These are phyloP conservation scores for Pantelozetes paolii DNA, from an alignment of 2,888 invertebrate species.

Conservation along the genomic window DNA sequence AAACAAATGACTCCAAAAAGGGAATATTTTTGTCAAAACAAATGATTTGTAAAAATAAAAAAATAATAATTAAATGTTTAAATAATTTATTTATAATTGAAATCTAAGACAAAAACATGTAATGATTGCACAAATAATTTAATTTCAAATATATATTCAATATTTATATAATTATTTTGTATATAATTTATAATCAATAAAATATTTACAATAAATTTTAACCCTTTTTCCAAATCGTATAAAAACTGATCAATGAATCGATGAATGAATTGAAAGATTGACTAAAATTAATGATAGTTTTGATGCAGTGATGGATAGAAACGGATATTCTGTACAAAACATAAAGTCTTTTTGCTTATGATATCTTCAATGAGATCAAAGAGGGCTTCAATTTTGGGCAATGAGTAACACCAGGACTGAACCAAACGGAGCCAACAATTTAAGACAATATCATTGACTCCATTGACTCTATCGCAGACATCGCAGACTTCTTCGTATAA, in stretches of 20 bases:
- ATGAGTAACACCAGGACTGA: conserved; percentile 25
- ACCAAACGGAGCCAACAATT: conserved; percentile 29
- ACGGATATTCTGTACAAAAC: neutral
- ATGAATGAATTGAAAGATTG: neutral
- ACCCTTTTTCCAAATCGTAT: neutral
- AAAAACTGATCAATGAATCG: too few species aligned
- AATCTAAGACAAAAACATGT: neutral
- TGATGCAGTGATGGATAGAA: neutral
- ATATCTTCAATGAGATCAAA: conserved; percentile 25
- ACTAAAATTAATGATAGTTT: too few species aligned
- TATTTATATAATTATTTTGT: too few species aligned
- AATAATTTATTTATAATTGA: neutral
- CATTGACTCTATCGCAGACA: too few species aligned
- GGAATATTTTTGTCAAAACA: too few species aligned
- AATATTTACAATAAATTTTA: too few species aligned
- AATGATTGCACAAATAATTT: neutral
- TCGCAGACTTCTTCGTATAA: conserved; percentile 39
- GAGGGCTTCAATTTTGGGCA: neutral
- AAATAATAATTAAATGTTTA: neutral
- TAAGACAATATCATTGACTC: neutral
- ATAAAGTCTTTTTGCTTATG: neutral
- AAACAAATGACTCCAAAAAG: too few species aligned
- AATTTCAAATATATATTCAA: neutral
- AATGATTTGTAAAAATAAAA: neutral
- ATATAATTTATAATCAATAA: too few species aligned